These are phyloP conservation scores for Lordiphosa clarofinis DNA, from an alignment of 1,140 invertebrate species.

Conservation along the genomic window DNA sequence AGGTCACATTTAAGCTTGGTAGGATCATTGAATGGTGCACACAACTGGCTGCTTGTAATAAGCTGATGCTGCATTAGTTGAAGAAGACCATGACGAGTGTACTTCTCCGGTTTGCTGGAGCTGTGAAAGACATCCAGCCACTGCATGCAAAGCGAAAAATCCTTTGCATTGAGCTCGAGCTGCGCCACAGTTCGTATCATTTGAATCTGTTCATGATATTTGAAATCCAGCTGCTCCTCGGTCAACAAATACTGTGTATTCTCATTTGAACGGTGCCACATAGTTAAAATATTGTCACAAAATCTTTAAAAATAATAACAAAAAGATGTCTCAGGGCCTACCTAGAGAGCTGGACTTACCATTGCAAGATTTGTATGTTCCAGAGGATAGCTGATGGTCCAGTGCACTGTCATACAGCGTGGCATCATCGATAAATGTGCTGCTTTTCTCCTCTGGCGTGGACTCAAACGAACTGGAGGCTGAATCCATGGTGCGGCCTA, in stretches of 20 bases:
- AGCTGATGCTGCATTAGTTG: constrained; percentile 13
- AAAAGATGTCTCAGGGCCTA: constrained; percentile 9
- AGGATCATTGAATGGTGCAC: background rate
- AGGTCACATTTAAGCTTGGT: background rate
- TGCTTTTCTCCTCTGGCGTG: constrained; percentile 38
- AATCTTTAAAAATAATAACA: background rate
- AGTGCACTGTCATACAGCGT: constrained; percentile 67
- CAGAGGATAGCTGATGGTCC: constrained; percentile 61
- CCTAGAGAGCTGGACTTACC: constrained; percentile 38
- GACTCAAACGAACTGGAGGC: constrained; percentile 51
- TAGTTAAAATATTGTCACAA: background rate
- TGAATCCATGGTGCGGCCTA: constrained; percentile 51
- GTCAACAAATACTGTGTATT: background rate
- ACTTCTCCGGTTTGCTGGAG: background rate
- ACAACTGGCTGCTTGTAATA: background rate
- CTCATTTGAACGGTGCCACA: background rate
- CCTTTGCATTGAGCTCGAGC: background rate
- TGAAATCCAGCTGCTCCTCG: background rate
- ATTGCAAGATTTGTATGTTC: constrained; percentile 65
- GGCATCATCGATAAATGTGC: constrained; percentile 38
- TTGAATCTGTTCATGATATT: background rate
- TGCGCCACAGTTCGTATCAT: background rate
- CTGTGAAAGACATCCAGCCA: constrained; percentile 11
- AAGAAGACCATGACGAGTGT: background rate
- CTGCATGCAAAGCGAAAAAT: constrained; percentile 9